A percentile compares a stretch with the other conserved stretches of the same genome.
Evolutionary conservation across 2,888 invertebrate genomes (phyloP).

Genomic region (Brenthis daphne): DNA sequence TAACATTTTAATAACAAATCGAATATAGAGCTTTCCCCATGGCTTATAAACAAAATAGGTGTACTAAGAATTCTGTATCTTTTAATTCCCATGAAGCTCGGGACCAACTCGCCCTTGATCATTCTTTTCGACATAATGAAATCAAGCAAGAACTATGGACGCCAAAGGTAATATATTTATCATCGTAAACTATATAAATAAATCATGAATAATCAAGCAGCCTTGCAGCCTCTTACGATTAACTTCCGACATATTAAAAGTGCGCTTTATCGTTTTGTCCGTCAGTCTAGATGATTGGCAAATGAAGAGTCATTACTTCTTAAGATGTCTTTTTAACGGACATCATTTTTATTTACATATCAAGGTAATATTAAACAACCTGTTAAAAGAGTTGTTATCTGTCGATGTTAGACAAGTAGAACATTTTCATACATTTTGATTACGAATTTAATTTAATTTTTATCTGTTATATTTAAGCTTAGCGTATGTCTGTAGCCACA

Average conservation of each 20-base stretch:
- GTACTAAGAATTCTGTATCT: too few relatives aligned
- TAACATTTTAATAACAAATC: too few relatives aligned
- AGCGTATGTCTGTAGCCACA: too few relatives aligned
- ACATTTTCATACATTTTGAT: too few relatives aligned
- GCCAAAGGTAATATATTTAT: slow-evolving; percentile 18
- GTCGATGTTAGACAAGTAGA: too few relatives aligned
- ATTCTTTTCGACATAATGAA: neutral
- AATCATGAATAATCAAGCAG: slow-evolving; percentile 25
- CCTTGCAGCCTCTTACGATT: slow-evolving; percentile 32
- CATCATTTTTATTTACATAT: neutral
- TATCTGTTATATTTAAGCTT: too few relatives aligned
- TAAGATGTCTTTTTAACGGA: slow-evolving; percentile 6
- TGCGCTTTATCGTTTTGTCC: slow-evolving; percentile 30
- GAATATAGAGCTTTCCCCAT: too few relatives aligned
- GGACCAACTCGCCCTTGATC: too few relatives aligned
- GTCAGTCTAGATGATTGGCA: slow-evolving; percentile 27
- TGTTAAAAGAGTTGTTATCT: too few relatives aligned
- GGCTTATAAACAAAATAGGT: too few relatives aligned
- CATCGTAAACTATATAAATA: slow-evolving; percentile 23
- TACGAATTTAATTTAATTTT: too few relatives aligned
- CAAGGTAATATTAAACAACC: neutral
- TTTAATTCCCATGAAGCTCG: too few relatives aligned
- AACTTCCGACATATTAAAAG: slow-evolving; percentile 36
- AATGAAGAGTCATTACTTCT: slow-evolving; percentile 30
- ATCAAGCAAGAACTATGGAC: slow-evolving; percentile 1